Evolutionary conservation across 1,140 invertebrate species (phyloP).

Genomic region (Magallana gigas): DNA sequence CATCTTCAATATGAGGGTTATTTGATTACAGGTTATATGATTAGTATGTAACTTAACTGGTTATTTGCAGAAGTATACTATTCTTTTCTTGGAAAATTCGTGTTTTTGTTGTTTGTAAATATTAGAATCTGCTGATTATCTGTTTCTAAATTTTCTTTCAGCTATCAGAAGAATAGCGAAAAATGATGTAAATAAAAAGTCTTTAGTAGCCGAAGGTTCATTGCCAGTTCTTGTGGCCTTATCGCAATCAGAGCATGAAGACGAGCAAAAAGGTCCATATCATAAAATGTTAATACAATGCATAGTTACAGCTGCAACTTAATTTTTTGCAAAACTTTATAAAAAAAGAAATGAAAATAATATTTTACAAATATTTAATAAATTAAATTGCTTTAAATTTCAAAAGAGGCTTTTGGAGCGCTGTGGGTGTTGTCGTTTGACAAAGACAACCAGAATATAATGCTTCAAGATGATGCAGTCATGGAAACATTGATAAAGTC

Average conservation of each 20-base stretch:
- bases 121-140: too few species aligned
- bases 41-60: too few species aligned
- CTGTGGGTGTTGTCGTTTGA: constrained; percentile 66
- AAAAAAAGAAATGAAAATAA: background rate
- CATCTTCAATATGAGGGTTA: too few species aligned
- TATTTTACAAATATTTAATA: too few species aligned
- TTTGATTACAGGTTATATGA: too few species aligned
- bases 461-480: constrained; percentile 55
- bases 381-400: background rate
- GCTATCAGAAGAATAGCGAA: constrained; percentile 61
- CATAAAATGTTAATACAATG: too few species aligned
- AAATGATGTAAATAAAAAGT: constrained; percentile 67
- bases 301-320: background rate
- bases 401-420: constrained; percentile 49
- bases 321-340: too few species aligned
- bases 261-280: constrained; percentile 58
- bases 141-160: background rate
- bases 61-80: too few species aligned
- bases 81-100: too few species aligned
- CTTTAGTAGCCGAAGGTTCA: constrained; percentile 61
- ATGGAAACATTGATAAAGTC: constrained; percentile 43
- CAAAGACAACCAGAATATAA: constrained; percentile 60
- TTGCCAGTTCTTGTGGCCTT: constrained; percentile 59
- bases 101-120: too few species aligned
- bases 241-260: constrained; percentile 42